These are phyloP conservation scores for Hippocampus abdominalis DNA, from an alignment of 2,113 vertebrate genomes.

Conservation along the genomic window DNA sequence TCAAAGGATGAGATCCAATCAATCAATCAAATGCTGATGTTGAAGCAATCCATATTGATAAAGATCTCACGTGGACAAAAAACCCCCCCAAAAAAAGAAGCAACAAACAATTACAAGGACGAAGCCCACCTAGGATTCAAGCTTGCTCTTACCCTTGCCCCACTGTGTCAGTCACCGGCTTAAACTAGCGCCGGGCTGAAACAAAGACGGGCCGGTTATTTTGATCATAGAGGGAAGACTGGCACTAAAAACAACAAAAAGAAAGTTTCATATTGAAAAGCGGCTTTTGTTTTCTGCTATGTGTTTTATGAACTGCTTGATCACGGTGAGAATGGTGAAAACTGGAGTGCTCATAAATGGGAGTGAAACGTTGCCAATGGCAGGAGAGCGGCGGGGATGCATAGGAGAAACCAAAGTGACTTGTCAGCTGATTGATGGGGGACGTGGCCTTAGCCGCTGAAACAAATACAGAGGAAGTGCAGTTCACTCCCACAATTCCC, in stretches of 20 bases:
- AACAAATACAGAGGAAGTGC: conserved; percentile 26
- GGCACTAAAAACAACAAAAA: conserved; percentile 44
- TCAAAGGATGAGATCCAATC: not conserved
- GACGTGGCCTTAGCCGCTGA: conserved; percentile 20
- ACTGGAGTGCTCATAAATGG: conserved; percentile 68
- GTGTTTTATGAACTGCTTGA: conserved; percentile 17
- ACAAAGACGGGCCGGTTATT: conserved; percentile 43
- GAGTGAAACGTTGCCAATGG: conserved; percentile 53
- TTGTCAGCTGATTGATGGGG: conserved; percentile 5
- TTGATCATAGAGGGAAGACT: conserved; percentile 66
- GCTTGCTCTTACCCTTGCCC: conserved; percentile 56
- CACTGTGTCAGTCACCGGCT: not conserved
- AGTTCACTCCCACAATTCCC: conserved; percentile 50
- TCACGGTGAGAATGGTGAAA: conserved; percentile 29
- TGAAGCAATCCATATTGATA: conserved; percentile 56
- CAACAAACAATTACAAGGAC: conserved; percentile 8
- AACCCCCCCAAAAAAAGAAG: conserved; percentile 37
- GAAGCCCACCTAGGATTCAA: conserved; percentile 34
- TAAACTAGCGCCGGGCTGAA: not conserved
- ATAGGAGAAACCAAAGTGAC: conserved; percentile 32
- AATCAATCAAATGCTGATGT: conserved; percentile 62
- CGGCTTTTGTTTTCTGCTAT: conserved; percentile 31
- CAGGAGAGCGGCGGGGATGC: conserved; percentile 29
- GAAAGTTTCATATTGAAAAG: conserved; percentile 67
- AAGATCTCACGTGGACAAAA: conserved; percentile 40